A percentile compares a stretch with the other conserved stretches of the same genome.
Conservation (phyloP, 2,797 vertebrate species). For the Mareca penelope region DNA sequence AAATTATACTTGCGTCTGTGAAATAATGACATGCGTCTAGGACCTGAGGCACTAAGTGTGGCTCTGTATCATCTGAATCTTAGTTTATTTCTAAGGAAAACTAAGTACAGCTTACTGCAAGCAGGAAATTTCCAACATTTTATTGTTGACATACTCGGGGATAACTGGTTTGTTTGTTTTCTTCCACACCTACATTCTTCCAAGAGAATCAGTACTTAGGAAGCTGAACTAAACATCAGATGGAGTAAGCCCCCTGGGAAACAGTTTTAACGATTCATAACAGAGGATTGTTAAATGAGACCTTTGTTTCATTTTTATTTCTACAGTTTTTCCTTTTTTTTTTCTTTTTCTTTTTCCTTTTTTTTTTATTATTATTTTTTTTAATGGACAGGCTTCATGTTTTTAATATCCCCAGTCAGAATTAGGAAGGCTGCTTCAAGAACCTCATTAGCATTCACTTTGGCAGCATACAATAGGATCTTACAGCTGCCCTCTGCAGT, state of each 20-base stretch:
- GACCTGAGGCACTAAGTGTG: rapidly evolving
- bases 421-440: not conserved
- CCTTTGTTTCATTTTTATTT: not conserved
- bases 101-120: not conserved
- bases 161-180: not conserved
- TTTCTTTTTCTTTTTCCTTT: not conserved
- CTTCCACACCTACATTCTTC: not conserved
- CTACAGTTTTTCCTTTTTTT: rapidly evolving
- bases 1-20: not conserved
- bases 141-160: not conserved
- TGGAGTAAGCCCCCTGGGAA: not conserved
- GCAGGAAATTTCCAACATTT: not conserved
- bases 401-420: not conserved
- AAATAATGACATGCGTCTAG: not conserved
- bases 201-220: not conserved
- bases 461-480: not conserved
- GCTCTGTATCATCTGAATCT: not conserved
- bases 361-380: too few relatives aligned
- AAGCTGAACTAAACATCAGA: not conserved
- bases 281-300: not conserved
- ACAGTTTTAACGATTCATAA: not conserved
- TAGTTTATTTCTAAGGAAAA: not conserved
- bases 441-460: not conserved
- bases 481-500: slow-evolving; percentile 9
- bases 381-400: not conserved